Conservation (phyloP, 2,113 vertebrate species). For the Panurus biarmicus region DNA sequence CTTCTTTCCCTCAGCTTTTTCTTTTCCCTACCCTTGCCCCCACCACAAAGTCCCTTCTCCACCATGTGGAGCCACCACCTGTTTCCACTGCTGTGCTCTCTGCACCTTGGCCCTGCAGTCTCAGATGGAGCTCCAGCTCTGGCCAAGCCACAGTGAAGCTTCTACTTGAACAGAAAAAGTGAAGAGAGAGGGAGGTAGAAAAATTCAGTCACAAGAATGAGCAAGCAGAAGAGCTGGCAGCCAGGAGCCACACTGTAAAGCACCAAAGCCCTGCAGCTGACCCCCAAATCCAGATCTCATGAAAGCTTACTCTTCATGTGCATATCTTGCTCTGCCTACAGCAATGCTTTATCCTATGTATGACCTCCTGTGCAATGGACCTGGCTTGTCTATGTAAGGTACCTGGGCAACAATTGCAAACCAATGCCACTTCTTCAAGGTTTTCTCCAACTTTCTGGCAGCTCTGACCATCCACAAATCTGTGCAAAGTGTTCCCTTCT, state of each 20-base stretch:
- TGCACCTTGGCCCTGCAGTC: background rate
- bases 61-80: slow-evolving; percentile 31
- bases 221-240: background rate
- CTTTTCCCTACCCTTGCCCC: background rate
- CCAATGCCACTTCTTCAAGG: background rate
- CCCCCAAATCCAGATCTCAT: background rate
- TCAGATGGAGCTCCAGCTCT: background rate
- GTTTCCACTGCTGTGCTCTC: background rate
- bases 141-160: background rate
- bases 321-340: background rate
- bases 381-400: background rate
- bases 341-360: background rate
- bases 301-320: background rate
- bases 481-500: background rate
- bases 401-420: background rate
- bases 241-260: background rate
- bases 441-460: background rate
- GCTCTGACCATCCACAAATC: background rate
- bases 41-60: background rate
- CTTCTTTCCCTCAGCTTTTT: background rate
- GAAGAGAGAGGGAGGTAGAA: background rate
- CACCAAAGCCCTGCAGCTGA: background rate
- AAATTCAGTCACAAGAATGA: background rate
- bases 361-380: background rate
- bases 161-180: background rate